These are phyloP conservation scores for Erebia palarica DNA, from an alignment of 2,888 invertebrate species.

Conservation along the genomic window DNA sequence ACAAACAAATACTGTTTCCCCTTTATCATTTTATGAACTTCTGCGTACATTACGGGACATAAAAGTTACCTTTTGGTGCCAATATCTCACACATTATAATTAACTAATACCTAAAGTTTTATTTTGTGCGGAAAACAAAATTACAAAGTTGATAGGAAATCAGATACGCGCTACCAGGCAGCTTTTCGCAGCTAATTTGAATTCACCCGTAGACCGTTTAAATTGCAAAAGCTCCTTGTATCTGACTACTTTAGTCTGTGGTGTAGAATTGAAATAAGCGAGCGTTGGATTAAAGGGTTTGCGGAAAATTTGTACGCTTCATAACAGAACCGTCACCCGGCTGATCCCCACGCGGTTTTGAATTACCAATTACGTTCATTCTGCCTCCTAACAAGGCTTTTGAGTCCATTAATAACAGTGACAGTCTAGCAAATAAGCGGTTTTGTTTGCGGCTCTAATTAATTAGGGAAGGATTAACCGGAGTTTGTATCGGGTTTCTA, in stretches of 20 bases:
- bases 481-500: constrained; percentile 18
- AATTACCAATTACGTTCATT: constrained; percentile 80
- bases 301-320: constrained; percentile 77
- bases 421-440: constrained; percentile 37
- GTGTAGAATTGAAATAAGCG: constrained; percentile 75
- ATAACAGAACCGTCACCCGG: constrained; percentile 56
- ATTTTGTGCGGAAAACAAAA: not conserved
- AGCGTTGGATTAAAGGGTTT: constrained; percentile 79
- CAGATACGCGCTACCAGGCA: not conserved
- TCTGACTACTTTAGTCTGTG: not conserved
- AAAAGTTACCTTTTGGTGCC: too few species aligned
- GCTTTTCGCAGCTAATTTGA: not conserved
- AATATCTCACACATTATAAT: too few species aligned
- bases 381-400: constrained; percentile 41
- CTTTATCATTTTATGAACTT: too few species aligned
- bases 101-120: too few species aligned
- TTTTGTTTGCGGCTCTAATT: constrained; percentile 37
- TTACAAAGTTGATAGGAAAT: not conserved
- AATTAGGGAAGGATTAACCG: constrained; percentile 29
- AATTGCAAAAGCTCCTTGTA: not conserved
- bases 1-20: too few species aligned
- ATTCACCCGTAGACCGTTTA: not conserved
- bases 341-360: constrained; percentile 70
- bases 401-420: constrained; percentile 41
- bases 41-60: too few species aligned